phyloP scores from a whole-genome alignment of 1,140 invertebrate species.

The Pogonomyrmex barbatus region DNA sequence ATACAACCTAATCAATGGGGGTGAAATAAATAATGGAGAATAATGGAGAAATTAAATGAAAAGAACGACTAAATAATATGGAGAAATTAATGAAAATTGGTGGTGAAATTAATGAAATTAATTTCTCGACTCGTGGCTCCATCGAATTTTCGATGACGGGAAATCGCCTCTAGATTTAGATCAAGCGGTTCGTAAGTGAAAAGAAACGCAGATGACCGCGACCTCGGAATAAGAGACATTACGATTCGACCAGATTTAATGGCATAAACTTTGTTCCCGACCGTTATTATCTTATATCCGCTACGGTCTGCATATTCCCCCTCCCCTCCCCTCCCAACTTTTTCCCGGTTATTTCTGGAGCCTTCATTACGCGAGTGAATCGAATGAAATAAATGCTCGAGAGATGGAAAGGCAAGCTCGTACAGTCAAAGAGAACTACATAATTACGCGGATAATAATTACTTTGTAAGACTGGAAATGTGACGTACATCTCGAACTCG shows the following conservation, averaged over 20 bases:
- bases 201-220: conserved; percentile 1
- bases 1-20: neutral
- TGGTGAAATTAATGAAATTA: neutral
- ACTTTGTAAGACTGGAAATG: conserved; percentile 14
- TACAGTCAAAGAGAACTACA: conserved; percentile 23
- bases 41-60: neutral
- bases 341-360: conserved; percentile 27
- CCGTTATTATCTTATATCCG: conserved; percentile 44
- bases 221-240: conserved; percentile 1
- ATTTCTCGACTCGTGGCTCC: neutral
- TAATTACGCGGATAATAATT: conserved; percentile 54
- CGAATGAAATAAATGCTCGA: conserved; percentile 33
- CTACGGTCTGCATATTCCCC: conserved; percentile 3
- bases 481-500: neutral
- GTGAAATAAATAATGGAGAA: neutral
- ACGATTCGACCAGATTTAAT: conserved; percentile 42
- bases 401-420: neutral
- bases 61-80: neutral
- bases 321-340: neutral
- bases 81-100: neutral
- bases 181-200: neutral
- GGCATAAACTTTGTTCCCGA: conserved; percentile 20
- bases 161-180: neutral
- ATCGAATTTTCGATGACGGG: neutral
- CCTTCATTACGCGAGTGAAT: conserved; percentile 15